Base-by-base conservation (phyloP, 1,140 invertebrate genomes). In the Procambarus virginalis region DNA sequence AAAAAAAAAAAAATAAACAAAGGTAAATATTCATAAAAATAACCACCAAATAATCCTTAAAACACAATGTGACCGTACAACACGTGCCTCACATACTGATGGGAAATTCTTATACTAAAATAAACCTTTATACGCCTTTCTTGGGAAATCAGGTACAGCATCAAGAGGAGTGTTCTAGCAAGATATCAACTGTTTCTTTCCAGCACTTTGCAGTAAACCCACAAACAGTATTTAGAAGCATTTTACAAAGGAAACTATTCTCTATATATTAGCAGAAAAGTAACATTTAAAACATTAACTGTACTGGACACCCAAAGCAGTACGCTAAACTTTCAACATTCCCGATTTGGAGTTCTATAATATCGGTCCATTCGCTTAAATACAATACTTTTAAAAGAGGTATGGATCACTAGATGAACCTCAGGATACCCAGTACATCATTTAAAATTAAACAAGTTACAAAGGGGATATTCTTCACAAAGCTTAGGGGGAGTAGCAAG, bases 101-200 rank as follows among this genome's bases (percentile, higher is more conserved):
- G 86, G 86, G 86, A 88, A 80, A 70, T 88, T 73, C 86, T 88
- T 81, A 88, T 88, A 88, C 86, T 88, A 88, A 88, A 88, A 88
- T 88, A 88, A 88, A 88, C 70, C 68, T 88, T 88, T 88, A 80
- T 70, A 88, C 68, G 68, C 79, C 79, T 73, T 81, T 75, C 86
- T 70, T 80, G 64, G 85, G 78, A 88, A 81, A 88, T 88, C 86
- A 88, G 86, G 86, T 88, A 88, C 86, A 88, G 86, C 84, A 85
- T 85, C 48, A 75, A 70, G 68, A 34, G 17, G 70, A 60, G 70
- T 60, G 22, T 76, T 51, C 73, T 34, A 77, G 34, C 12, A 85
- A 76, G 70, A 85, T 55, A 76, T 77, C n/a, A 51, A 20, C 45
- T 58, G 46, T 46, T 70, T 77, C 48, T 22, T 51, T 45, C 83